A percentile compares a stretch with the other conserved stretches of the same genome.
Evolutionary conservation across 1,140 invertebrate species (phyloP).

Genomic region (Dreissena rostriformis): DNA sequence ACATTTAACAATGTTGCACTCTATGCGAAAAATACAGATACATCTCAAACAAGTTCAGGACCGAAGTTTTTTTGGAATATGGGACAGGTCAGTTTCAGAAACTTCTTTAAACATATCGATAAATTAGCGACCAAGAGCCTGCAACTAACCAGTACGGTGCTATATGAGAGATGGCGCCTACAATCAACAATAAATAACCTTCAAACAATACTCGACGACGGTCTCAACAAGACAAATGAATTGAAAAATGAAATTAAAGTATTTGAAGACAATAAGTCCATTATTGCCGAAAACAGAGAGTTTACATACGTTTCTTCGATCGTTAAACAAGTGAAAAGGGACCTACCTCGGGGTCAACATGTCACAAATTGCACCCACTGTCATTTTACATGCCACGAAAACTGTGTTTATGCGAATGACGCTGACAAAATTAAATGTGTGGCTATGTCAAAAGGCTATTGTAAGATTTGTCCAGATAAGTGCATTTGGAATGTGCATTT

Average conservation of each 20-base stretch:
- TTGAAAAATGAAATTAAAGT: background rate
- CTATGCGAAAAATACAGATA: background rate
- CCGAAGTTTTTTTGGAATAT: conserved; percentile 8
- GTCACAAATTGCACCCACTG: conserved; percentile 10
- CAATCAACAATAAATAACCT: background rate
- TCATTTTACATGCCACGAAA: background rate
- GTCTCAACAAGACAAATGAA: background rate
- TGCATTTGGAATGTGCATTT: background rate
- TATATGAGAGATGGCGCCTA: background rate
- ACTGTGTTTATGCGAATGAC: background rate
- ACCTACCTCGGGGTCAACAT: background rate
- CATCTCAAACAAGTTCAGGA: background rate
- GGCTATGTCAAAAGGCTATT: background rate
- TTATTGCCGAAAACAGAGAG: background rate
- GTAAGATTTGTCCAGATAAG: background rate
- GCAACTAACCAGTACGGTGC: background rate
- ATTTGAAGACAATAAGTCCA: background rate
- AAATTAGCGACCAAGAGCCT: background rate
- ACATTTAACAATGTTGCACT: background rate
- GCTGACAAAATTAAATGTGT: background rate
- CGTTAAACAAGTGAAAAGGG: background rate
- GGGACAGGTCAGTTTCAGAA: background rate
- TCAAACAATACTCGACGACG: background rate
- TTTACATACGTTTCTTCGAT: background rate
- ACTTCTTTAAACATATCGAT: background rate